Evolutionary conservation across 2,797 vertebrate species (phyloP), one percentile per base, ranked within the genome.

Genomic region (Micrastur ruficollis): DNA sequence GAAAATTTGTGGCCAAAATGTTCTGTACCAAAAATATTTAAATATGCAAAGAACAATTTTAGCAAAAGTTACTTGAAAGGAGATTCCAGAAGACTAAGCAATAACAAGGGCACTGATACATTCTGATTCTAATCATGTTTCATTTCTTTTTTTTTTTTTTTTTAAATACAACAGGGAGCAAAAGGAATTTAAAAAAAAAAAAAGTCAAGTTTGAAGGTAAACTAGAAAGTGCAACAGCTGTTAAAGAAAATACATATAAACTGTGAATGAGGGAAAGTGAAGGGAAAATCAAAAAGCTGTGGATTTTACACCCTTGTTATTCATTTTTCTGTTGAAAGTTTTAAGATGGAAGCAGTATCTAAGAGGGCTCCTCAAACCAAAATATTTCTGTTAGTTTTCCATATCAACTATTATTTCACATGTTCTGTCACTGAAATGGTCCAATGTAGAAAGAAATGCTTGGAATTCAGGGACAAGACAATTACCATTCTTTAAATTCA

Each of bases 61-160:
- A 81, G 12, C 38, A 78, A 82, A 94, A 86, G 32, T 49, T 93
- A 78, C 36, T 46, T 34, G 25, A 34, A 66, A 79, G 34, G 38
- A 81, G 6, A 86, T 93, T 93, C 81, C 83, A 92, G 36, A 86
- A 93, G 68, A 74, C 36, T 89, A 86, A 94, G 36, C 84, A 94
- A 65, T 86, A 63, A 56, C 12, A 53, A 52, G 70, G 12, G 80
- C 95, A 81, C 26, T 85, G 36, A 47, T n/a, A 23, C 62, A 82
- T 59, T 82, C 3, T 6, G 6, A 26, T 81, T 82, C 19, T 29
- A 81, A 90, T 4, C 6, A 53, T 19, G 44, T 50, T 62, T 80
- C 0, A 11, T 47, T 71, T 58, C 2, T 8, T 42, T 42, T 42
- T 15, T 42, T 17, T 78, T 47, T 1, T 47, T 59, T 72, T 75